phyloP scores from a whole-genome alignment of 1,140 invertebrate species.

The Heliconius himera region DNA sequence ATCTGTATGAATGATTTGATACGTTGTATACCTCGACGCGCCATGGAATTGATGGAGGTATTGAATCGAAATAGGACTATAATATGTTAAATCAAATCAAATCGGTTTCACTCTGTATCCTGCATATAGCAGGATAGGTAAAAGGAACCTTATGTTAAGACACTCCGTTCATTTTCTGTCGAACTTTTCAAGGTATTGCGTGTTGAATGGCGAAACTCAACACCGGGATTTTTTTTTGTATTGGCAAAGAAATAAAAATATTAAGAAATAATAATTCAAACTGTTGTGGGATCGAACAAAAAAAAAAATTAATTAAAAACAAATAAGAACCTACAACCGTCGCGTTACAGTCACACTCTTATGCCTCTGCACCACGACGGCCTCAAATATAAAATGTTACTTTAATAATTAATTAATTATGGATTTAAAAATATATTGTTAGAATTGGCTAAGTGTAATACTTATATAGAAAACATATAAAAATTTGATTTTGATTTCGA shows the following conservation, averaged over 20 bases:
- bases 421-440: too few relatives aligned
- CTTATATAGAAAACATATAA: too few relatives aligned
- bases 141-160: not conserved
- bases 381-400: not conserved
- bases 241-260: too few relatives aligned
- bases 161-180: not conserved
- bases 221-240: too few relatives aligned
- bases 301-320: too few relatives aligned
- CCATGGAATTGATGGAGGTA: not conserved
- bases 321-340: too few relatives aligned
- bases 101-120: not conserved
- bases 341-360: not conserved
- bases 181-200: not conserved
- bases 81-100: too few relatives aligned
- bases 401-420: too few relatives aligned
- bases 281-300: too few relatives aligned
- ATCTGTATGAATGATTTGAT: not conserved
- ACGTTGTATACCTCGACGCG: not conserved
- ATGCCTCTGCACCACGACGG: not conserved
- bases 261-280: too few relatives aligned
- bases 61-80: not conserved
- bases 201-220: not conserved
- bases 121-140: not conserved
- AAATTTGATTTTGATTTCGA: too few relatives aligned
- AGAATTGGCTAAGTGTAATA: too few relatives aligned